Evolutionary conservation across 2,797 vertebrate genomes (phyloP), one percentile per base, ranked within the genome.

Genomic region (Masticophis lateralis): DNA sequence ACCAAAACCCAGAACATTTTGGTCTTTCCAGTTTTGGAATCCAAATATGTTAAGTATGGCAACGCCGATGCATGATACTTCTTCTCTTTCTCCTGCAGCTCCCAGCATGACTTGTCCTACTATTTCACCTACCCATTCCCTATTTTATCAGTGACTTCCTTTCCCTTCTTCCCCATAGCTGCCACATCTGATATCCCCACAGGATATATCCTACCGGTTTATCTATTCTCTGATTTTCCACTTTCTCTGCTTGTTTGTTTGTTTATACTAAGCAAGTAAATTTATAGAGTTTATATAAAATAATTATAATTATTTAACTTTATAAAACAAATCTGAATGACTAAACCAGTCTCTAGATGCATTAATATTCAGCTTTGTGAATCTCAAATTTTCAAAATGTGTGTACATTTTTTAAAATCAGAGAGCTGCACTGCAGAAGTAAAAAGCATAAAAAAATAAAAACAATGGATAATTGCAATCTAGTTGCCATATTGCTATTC

Each of bases 331-430:
- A 27, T 91, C 43, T 88, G 94, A 86, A 5, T 83, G 91, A 60
- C 51, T 93, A 87, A 95, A 88, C 32, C 32, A 56, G 3, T 7
- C 89, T 95, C 92, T 91, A 88, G 27, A 37, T 93, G 93, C 89
- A 89, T 0, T 94, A 89, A 88, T 94, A 92, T 95, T 79, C 93
- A 94, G 92, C 56, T 37, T 61, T 94, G 27, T 14, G 66, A 61
- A 83, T 92, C 94, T 94, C 93, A 94, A 90, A 90, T 93, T 83
- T 28, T 90, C 88, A 43, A 47, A 22, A 93, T 56, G 25, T 83
- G 37, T 83, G 22, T 83, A 18, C 74, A 79, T 47, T 83, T 83
- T 83, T 47, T 61, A 59, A 32, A 51, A 69, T 14, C 89, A 92
- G 5, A 79, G 63, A 37, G n/a, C 14, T 32, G 51, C 1, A 27